phyloP scores from a whole-genome alignment of 2,113 vertebrate genomes.

The Bufo gargarizans region DNA sequence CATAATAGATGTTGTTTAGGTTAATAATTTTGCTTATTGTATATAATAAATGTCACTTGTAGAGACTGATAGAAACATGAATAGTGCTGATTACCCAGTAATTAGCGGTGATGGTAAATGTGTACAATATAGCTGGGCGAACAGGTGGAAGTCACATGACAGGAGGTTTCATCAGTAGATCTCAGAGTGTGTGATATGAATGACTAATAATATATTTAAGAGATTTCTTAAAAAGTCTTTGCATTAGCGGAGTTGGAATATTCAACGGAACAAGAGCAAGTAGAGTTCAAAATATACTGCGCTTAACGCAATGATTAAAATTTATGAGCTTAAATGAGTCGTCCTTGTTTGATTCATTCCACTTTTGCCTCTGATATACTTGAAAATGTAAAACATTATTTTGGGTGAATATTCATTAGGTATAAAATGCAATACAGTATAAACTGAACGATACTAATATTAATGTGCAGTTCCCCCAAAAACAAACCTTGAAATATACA shows the following conservation, averaged over 20 bases:
- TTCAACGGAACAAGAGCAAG: slow-evolving; percentile 52
- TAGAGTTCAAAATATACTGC: slow-evolving; percentile 56
- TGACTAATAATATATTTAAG: slow-evolving; percentile 69
- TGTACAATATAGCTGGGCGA: slow-evolving; percentile 76
- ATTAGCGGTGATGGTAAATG: slow-evolving; percentile 79
- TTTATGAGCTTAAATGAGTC: slow-evolving; percentile 55
- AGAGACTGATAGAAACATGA: slow-evolving; percentile 77
- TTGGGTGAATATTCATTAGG: slow-evolving; percentile 58
- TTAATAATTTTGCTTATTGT: slow-evolving; percentile 74
- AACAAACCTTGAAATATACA: slow-evolving; percentile 29
- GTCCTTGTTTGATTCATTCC: slow-evolving; percentile 50
- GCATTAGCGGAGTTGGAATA: slow-evolving; percentile 56
- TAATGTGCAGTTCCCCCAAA: slow-evolving; percentile 30
- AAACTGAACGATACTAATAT: slow-evolving; percentile 38
- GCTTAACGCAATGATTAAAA: slow-evolving; percentile 57
- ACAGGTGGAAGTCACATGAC: slow-evolving; percentile 67
- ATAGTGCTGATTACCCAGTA: slow-evolving; percentile 77
- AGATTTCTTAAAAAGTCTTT: slow-evolving; percentile 55
- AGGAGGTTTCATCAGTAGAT: slow-evolving; percentile 62
- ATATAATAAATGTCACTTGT: slow-evolving; percentile 76
- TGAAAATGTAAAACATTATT: slow-evolving; percentile 57
- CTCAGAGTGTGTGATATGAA: slow-evolving; percentile 65
- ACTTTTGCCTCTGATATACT: slow-evolving; percentile 56
- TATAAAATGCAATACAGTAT: slow-evolving; percentile 49
- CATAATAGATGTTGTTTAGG: slow-evolving; percentile 79